phyloP scores from a whole-genome alignment of 1,140 invertebrate genomes.

The Euwallacea similis region DNA sequence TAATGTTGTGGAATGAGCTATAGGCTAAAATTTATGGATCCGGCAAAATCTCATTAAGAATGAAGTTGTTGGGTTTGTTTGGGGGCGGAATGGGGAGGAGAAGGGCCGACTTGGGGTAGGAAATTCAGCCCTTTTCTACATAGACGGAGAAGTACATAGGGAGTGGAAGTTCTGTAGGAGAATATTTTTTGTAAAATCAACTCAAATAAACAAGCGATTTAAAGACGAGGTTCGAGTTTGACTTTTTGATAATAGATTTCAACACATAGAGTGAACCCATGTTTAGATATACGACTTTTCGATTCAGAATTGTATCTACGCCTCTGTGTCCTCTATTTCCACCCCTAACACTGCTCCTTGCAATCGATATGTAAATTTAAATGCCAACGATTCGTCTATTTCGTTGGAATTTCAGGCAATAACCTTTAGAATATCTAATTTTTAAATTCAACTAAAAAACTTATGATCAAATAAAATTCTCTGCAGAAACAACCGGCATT shows the following conservation, averaged over 20 bases:
- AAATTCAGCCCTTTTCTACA: constrained; percentile 21
- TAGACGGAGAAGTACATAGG: not conserved
- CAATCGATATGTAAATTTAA: constrained; percentile 40
- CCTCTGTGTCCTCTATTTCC: not conserved
- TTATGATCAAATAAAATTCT: too few species aligned
- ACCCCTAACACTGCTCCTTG: constrained; percentile 26
- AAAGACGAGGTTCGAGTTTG: not conserved
- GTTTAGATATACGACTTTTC: not conserved
- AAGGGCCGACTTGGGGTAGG: constrained; percentile 26
- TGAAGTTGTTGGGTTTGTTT: constrained; percentile 54
- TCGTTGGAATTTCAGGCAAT: not conserved
- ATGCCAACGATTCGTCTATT: constrained; percentile 15
- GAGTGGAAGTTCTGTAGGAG: not conserved
- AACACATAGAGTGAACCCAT: not conserved
- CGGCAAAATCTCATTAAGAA: constrained; percentile 56
- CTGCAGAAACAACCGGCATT: too few species aligned
- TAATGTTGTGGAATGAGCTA: constrained; percentile 55
- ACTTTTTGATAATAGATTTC: not conserved
- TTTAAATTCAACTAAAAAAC: too few species aligned
- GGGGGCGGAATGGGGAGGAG: constrained; percentile 36
- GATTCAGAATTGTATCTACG: not conserved
- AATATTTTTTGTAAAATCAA: not conserved
- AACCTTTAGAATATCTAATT: too few species aligned
- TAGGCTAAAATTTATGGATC: constrained; percentile 56
- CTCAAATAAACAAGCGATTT: not conserved